phyloP scores from a whole-genome alignment of 2,797 vertebrate species.

The Podargus strigoides region DNA sequence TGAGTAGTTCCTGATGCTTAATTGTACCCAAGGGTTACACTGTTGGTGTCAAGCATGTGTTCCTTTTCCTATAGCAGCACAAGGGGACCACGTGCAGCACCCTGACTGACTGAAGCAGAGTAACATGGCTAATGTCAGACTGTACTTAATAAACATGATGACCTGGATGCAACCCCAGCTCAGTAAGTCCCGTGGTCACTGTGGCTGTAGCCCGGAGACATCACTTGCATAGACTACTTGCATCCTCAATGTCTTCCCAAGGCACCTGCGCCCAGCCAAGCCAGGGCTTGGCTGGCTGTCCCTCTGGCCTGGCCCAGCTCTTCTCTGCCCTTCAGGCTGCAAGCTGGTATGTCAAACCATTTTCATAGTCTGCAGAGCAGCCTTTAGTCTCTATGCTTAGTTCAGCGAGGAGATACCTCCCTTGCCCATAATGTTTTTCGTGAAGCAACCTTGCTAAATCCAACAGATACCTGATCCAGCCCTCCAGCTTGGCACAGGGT shows the following conservation, averaged over 20 bases:
- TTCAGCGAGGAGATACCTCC: not conserved
- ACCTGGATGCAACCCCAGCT: not conserved
- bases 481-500: not conserved
- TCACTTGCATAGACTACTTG: not conserved
- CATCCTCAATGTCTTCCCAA: fast-evolving
- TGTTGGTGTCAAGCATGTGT: not conserved
- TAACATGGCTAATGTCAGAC: not conserved
- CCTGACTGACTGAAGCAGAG: not conserved
- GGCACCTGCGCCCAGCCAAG: fast-evolving
- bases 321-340: not conserved
- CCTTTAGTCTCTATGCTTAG: not conserved
- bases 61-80: not conserved
- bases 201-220: not conserved
- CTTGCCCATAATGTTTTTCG: not conserved
- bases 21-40: not conserved
- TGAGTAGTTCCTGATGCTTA: constrained; percentile 50
- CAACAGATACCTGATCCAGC: not conserved
- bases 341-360: not conserved
- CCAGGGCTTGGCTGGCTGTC: not conserved
- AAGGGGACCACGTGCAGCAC: not conserved
- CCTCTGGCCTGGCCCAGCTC: not conserved
- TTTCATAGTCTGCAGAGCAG: not conserved
- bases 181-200: fast-evolving
- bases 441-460: not conserved
- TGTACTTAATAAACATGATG: not conserved